Evolutionary conservation across 1,140 invertebrate species (phyloP), one percentile per base, ranked within the genome.

Genomic region (Gonioctena quinquepunctata): DNA sequence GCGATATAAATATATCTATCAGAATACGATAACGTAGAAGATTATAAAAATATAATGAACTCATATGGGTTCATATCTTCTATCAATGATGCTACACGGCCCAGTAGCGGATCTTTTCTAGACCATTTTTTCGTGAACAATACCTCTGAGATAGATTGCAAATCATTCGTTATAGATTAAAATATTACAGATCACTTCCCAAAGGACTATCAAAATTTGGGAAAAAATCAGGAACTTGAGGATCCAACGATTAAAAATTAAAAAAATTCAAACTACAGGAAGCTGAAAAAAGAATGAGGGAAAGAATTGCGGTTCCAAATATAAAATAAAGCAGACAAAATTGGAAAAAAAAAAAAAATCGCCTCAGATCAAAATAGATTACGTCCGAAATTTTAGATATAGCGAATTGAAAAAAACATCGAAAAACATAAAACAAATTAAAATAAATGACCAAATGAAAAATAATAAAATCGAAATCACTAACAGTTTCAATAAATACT

Each of bases 1-100:
- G 64, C 16, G 64, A 66, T 22, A 56, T 66, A 18, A 66, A 66
- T 27, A 66, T 66, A 27, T 52, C 23, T 66, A n/a, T 26, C 22
- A 26, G 25, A 26, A 26, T n/a, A n/a, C n/a, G n/a, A 57, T 22
- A 23, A 66, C 48, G 27, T 50, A 27, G 64, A 66, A 33, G 64
- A 66, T 21, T 66, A 66, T 49, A 57, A 57, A 50, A 66, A 66
- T 59, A 66, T 66, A 28, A 21, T 59, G 18, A 25, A 22, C 25
- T 33, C 50, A 21, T 66, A 28, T 67, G 65, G 65, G 1, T 67
- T 57, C 19, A 7, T 18, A 33, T 67, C 54, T 1, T 52, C 23
- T 56, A 67, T 67, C 13, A 59, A 67, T 67, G 25, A 67, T n/a
- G 13, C 7, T 21, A 66, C 65, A 7, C 50, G 65, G 18, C 65